Base-by-base conservation (phyloP, 2,888 invertebrate species). In the Cerastis rubricosa region DNA sequence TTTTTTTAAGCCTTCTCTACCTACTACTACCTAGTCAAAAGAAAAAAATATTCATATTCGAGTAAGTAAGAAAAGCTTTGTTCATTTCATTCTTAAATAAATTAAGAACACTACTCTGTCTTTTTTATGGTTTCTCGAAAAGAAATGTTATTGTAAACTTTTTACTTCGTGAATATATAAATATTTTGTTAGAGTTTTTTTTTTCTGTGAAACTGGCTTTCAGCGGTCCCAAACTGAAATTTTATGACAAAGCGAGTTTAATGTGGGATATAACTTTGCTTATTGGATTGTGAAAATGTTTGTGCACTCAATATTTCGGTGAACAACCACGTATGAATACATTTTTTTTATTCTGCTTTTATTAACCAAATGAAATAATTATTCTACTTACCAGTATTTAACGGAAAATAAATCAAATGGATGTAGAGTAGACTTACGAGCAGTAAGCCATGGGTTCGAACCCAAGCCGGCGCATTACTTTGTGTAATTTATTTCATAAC, bases 61-160 rank as follows among this genome's bases (percentile, higher is more conserved):
- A 57, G 35, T 9, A n/a, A 78, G 12, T 4, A 45, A 59, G 43
- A 25, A 47, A 70, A 35, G 11, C 25, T 66, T 40, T 66, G n/a
- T 66, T 66, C 19, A 59, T 11, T 66, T 66, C 19, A 59, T 11
- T 14, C 49, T 25, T 5, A 72, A 77, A 49, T 71, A 61, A 81
- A 77, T 66, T 35, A 45, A 22, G 22, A 67, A 47, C 25, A 66
- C 61, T 45, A 71, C 14, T 29, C 49, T 67, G 45, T n/a, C 12
- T 35, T 45, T 54, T 80, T 47, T 47, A 74, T 11, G n/a, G 51
- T 35, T 43, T 64, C 59, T 43, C 1, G 14, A 14, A 19, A 59
- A 71, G 11, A 74, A 79, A 68, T 64, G 47, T 71, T 74, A 71
- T 54, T 82, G 67, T 74, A 8, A 61, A 74, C 51, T 79, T 78